Evolutionary conservation across 2,113 vertebrate genomes (phyloP), one percentile per base, ranked within the genome.

Genomic region (Scomber colias): DNA sequence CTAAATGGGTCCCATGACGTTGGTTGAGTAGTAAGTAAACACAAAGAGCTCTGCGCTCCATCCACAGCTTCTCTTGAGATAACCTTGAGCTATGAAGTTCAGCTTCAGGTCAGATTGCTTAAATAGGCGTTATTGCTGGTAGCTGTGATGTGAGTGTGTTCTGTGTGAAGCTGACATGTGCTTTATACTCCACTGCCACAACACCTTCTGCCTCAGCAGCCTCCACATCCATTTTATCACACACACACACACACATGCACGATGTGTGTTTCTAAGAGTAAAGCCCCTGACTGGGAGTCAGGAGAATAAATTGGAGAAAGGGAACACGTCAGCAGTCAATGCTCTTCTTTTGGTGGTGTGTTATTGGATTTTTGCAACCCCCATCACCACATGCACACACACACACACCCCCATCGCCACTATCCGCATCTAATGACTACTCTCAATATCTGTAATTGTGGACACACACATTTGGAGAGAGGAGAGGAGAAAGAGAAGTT

Each of bases 281-380:
- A 9, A 40, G 35, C 35, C 8, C 35, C 35, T 40, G 35, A 40
- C n/a, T 50, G 14, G 1, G 62, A 67, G 48, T 27, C 48, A 40
- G 35, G 35, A 21, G 51, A 68, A 69, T 64, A 30, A 17, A 49
- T 68, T 30, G 11, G n/a, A 61, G 55, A 46, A 10, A 59, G 14
- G 19, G 1, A 44, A 30, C 35, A 57, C 19, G n/a, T 46, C 19
- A 75, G 57, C 51, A 60, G 53, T 46, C 54, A 30, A 4, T 61
- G 71, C 53, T 84, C 17, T 75, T 57, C 55, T 66, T 51, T 49
- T 77, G 27, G 44, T 51, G 13, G 15, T 19, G 24, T 53, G 56
- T 69, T 63, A 77, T 81, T 77, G 68, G n/a, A 77, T 81, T 72
- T 63, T 61, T 46, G 59, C 2, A 31, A 46, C 11, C 14, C 21